Percentiles rank a stretch among this genome's conserved stretches.
Conservation (phyloP, 2,113 vertebrate genomes). For the Ellobius talpinus region DNA sequence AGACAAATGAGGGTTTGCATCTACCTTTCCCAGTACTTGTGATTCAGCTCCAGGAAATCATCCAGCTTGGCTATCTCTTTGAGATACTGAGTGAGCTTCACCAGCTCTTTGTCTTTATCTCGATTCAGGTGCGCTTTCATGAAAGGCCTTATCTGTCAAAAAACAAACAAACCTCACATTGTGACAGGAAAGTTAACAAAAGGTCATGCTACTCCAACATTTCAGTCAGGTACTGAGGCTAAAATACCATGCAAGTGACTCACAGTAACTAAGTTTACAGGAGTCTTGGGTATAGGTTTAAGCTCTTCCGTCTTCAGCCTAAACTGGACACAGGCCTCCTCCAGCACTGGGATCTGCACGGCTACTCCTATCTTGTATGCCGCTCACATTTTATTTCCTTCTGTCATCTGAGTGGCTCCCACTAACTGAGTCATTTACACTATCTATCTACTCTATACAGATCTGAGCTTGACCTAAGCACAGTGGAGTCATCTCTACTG, state of each 20-base stretch:
- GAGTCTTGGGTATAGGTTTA: background rate
- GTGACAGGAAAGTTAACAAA: constrained; percentile 4
- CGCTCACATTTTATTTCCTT: background rate
- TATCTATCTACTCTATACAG: background rate
- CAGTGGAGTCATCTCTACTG: background rate
- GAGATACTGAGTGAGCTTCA: constrained; percentile 98
- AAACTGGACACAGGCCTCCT: background rate
- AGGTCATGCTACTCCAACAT: background rate
- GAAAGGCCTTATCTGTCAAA: constrained; percentile 95
- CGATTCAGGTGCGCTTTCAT: constrained; percentile 99
- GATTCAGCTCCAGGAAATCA: constrained; percentile 96
- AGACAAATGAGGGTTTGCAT: constrained; percentile 63
- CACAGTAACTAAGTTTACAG: background rate
- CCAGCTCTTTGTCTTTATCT: constrained; percentile 97
- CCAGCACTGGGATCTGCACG: accelerated
- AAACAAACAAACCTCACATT: constrained; percentile 65
- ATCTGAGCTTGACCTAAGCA: background rate
- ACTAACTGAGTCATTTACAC: background rate
- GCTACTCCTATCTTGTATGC: background rate
- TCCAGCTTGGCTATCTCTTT: constrained; percentile 98
- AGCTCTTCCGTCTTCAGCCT: background rate
- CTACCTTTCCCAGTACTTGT: constrained; percentile 99
- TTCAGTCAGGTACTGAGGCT: background rate
- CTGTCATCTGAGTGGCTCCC: background rate
- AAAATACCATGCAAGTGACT: background rate